phyloP scores from a whole-genome alignment of 2,797 vertebrate genomes.

The Perodicticus potto region DNA sequence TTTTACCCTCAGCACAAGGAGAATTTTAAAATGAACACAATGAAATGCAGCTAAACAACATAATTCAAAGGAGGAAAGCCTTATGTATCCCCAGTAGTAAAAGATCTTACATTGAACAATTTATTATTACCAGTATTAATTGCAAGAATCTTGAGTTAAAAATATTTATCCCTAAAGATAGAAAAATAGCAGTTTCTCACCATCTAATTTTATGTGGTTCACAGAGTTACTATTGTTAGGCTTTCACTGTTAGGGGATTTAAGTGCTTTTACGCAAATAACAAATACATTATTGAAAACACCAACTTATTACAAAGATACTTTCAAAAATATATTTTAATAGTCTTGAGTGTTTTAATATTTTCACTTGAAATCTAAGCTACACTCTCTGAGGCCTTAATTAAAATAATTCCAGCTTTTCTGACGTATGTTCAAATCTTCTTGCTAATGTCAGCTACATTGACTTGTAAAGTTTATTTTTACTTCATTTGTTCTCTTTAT shows the following conservation, averaged over 20 bases:
- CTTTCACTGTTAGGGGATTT: not conserved
- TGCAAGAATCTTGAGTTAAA: not conserved
- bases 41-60: constrained; percentile 29
- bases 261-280: not conserved
- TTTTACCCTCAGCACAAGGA: constrained; percentile 24
- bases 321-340: constrained; percentile 58
- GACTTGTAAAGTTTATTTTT: constrained; percentile 55
- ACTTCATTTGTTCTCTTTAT: not conserved
- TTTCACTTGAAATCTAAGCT: constrained; percentile 40
- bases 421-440: not conserved
- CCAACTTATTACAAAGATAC: not conserved
- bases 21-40: constrained; percentile 35
- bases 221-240: not conserved
- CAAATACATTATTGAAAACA: constrained; percentile 27
- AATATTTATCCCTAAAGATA: constrained; percentile 37
- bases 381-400: constrained; percentile 40
- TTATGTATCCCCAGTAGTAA: not conserved
- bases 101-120: constrained; percentile 27
- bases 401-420: constrained; percentile 54
- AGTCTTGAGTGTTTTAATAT: constrained; percentile 2
- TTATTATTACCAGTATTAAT: constrained; percentile 65
- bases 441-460: not conserved
- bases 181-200: not conserved
- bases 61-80: constrained; percentile 36
- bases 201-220: not conserved